Conservation (phyloP, 2,113 vertebrate species). For the Rutilus rutilus region DNA sequence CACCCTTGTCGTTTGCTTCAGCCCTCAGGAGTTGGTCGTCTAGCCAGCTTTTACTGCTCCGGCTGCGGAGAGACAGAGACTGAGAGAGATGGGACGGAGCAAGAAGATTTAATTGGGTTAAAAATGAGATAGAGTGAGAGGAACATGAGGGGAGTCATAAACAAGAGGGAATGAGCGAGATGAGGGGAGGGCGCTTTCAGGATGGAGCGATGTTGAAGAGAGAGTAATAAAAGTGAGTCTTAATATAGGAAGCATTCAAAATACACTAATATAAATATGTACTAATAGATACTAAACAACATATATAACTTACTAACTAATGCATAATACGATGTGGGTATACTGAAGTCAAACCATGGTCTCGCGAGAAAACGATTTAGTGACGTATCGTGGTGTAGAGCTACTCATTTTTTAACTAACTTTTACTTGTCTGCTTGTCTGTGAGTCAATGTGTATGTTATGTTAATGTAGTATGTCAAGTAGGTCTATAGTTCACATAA, state of each 20-base stretch:
- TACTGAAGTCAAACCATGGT: neutral
- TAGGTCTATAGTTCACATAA: too few species aligned
- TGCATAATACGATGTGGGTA: neutral
- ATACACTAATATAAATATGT: too few species aligned
- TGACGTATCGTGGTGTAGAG: too few species aligned
- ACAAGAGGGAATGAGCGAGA: neutral
- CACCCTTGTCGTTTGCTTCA: slow-evolving; percentile 42
- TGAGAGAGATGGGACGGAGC: neutral
- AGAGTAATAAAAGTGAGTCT: neutral
- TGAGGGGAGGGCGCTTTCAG: neutral
- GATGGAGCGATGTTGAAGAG: neutral
- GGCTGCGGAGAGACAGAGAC: slow-evolving; percentile 32
- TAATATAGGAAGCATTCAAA: neutral
- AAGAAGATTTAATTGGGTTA: neutral
- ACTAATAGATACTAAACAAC: too few species aligned
- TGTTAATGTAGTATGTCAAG: too few species aligned
- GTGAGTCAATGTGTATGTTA: too few species aligned
- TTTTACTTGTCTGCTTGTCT: too few species aligned
- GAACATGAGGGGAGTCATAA: neutral
- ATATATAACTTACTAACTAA: too few species aligned
- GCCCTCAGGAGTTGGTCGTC: slow-evolving; percentile 54
- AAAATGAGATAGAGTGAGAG: neutral
- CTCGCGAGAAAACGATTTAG: neutral
- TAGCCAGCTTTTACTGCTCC: slow-evolving; percentile 53
- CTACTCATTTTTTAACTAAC: too few species aligned